phyloP scores from a whole-genome alignment of 2,888 invertebrate species.

The Drosophila bunnanda region DNA sequence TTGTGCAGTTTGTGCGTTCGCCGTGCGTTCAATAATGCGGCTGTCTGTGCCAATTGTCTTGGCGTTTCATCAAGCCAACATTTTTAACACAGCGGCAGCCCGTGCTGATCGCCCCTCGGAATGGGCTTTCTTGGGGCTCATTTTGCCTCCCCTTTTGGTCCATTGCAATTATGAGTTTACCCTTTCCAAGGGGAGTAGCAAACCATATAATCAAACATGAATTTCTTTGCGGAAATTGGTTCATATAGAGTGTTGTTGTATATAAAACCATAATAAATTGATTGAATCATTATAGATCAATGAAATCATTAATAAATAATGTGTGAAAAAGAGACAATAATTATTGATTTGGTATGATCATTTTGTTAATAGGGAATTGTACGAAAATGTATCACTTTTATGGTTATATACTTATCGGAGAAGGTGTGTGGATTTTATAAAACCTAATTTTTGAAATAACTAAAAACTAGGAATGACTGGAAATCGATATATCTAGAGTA shows the following conservation, averaged over 20 bases:
- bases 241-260: background rate
- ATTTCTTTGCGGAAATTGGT: background rate
- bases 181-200: slow-evolving; percentile 13
- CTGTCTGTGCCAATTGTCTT: slow-evolving; percentile 78
- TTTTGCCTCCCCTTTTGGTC: slow-evolving; percentile 8
- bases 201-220: background rate
- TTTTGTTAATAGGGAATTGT: background rate
- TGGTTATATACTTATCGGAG: background rate
- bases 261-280: background rate
- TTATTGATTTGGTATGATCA: background rate
- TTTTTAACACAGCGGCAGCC: slow-evolving; percentile 46
- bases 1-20: slow-evolving; percentile 55
- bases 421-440: background rate
- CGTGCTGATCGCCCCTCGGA: slow-evolving; percentile 44
- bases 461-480: no score
- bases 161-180: slow-evolving; percentile 33
- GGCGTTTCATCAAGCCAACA: slow-evolving; percentile 63
- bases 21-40: slow-evolving; percentile 65
- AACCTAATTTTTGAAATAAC: background rate
- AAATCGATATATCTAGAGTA: no score
- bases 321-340: background rate
- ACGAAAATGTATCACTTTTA: background rate
- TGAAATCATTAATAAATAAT: background rate
- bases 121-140: slow-evolving; percentile 8
- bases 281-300: no score